Conservation (phyloP, 2,113 vertebrate genomes). For the Perognathus longimembris region DNA sequence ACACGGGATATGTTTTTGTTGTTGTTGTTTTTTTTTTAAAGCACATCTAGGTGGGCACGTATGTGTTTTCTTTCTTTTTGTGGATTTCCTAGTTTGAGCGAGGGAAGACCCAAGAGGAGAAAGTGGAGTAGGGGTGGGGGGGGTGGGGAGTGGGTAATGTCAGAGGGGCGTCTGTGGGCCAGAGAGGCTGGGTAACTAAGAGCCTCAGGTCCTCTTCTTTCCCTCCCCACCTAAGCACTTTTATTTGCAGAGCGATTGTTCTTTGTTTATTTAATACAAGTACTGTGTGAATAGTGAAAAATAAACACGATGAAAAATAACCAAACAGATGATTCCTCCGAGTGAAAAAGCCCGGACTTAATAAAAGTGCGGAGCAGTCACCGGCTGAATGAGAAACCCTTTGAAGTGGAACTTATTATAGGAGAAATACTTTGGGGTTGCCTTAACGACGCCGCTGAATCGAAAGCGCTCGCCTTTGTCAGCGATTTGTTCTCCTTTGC, state of each 20-base stretch:
- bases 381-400: constrained; percentile 96
- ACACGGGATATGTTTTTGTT: background rate
- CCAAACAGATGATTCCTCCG: constrained; percentile 94
- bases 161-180: background rate
- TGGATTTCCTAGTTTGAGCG: constrained; percentile 40
- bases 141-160: constrained; percentile 50
- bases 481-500: constrained; percentile 99
- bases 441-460: constrained; percentile 99
- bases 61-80: background rate
- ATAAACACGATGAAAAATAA: constrained; percentile 99
- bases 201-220: constrained; percentile 68
- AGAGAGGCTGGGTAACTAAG: constrained; percentile 35
- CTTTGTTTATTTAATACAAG: constrained; percentile 98
- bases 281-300: constrained; percentile 95
- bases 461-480: constrained; percentile 97
- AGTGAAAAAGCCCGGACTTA: constrained; percentile 94
- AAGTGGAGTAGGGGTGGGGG: constrained; percentile 43
- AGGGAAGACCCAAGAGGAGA: constrained; percentile 67
- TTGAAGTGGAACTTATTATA: constrained; percentile 99
- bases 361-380: constrained; percentile 97
- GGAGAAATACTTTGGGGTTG: constrained; percentile 98
- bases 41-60: too few relatives aligned
- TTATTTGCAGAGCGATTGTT: constrained; percentile 90
- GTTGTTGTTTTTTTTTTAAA: too few relatives aligned
- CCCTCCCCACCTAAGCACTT: constrained; percentile 86